Conservation (phyloP, 2,113 vertebrate species). For the Lepisosteus oculatus region DNA sequence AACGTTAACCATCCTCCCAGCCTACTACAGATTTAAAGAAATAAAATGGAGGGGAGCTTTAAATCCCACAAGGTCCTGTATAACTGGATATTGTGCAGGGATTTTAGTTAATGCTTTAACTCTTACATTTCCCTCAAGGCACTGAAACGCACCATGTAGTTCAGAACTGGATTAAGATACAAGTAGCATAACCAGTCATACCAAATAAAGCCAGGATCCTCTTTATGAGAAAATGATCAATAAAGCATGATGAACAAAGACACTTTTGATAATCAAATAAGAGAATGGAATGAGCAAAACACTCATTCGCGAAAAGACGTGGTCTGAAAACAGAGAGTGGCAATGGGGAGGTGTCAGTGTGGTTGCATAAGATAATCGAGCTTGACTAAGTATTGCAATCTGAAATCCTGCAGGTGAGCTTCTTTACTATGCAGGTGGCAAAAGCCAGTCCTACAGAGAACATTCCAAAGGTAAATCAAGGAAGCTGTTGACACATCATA, state of each 20-base stretch:
- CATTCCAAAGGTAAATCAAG: constrained; percentile 11
- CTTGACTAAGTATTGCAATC: constrained; percentile 27
- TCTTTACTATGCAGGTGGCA: constrained; percentile 16
- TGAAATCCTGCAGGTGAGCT: constrained; percentile 33
- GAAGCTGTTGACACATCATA: too few species aligned
- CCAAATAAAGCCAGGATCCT: too few species aligned
- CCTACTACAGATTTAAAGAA: too few species aligned
- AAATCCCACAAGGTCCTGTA: too few species aligned
- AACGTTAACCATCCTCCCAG: too few species aligned
- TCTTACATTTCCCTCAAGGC: too few species aligned
- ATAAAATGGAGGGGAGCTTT: too few species aligned
- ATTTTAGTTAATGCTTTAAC: too few species aligned
- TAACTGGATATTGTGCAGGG: too few species aligned
- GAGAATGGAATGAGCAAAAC: neutral
- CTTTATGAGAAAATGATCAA: too few species aligned
- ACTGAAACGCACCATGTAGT: neutral
- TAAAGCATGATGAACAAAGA: neutral
- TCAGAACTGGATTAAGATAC: constrained; percentile 12
- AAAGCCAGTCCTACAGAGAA: constrained; percentile 18
- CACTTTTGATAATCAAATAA: neutral
- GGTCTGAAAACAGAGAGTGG: neutral
- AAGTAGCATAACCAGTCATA: neutral
- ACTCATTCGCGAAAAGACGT: too few species aligned
- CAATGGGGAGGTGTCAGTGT: too few species aligned
- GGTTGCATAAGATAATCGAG: constrained; percentile 25